These are phyloP conservation scores for Cercopithecus mona DNA, from an alignment of 2,113 vertebrate genomes.

Conservation along the genomic window DNA sequence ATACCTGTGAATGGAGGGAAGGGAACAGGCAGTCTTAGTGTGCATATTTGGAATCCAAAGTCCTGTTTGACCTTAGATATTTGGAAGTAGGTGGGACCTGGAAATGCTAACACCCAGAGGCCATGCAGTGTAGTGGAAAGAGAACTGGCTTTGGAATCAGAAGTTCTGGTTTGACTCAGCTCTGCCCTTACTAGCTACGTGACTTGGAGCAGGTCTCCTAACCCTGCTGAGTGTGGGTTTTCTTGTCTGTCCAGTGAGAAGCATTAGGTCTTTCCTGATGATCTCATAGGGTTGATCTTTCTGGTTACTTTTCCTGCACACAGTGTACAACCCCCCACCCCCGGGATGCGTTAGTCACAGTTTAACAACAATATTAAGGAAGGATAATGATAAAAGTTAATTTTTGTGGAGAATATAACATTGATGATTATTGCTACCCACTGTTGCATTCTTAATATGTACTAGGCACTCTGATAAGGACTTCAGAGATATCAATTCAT, in stretches of 20 bases:
- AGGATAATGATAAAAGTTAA: constrained; percentile 10
- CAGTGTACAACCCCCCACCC: background rate
- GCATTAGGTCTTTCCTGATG: background rate
- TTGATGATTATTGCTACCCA: background rate
- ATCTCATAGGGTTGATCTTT: background rate
- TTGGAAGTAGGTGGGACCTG: background rate
- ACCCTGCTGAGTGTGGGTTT: background rate
- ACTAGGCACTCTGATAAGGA: background rate
- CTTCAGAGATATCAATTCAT: background rate
- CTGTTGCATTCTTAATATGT: background rate
- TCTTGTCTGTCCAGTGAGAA: constrained; percentile 21
- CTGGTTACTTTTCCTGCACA: constrained; percentile 48
- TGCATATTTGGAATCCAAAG: background rate
- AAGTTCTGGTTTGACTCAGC: background rate
- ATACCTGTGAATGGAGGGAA: background rate
- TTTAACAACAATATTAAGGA: background rate
- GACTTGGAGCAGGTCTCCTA: constrained; percentile 64
- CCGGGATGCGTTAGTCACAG: background rate
- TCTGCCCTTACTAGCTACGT: constrained; percentile 43
- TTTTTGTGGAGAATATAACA: background rate
- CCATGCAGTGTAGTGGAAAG: background rate
- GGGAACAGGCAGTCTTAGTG: background rate
- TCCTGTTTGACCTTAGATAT: constrained; percentile 53
- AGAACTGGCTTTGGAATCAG: background rate
- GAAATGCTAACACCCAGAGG: background rate